A percentile compares a stretch with the other conserved stretches of the same genome.
Conservation (phyloP, 2,888 invertebrate genomes). For the Drosophila atripex region DNA sequence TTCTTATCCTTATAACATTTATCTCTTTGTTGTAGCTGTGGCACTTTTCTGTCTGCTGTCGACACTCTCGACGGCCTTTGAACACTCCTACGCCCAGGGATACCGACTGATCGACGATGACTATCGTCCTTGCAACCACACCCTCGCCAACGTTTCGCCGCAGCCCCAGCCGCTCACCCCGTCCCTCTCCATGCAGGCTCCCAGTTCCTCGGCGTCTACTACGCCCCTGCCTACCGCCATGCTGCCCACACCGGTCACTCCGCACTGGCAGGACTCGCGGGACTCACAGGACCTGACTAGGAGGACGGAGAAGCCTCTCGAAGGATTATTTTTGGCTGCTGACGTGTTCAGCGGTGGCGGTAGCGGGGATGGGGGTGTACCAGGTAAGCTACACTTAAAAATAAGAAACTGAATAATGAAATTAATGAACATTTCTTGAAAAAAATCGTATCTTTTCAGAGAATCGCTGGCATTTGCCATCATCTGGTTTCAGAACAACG, state of each 20-base stretch:
- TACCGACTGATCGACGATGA: constrained; percentile 74
- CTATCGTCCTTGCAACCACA: constrained; percentile 78
- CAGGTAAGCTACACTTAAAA: constrained; percentile 16
- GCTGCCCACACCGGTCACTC: constrained; percentile 46
- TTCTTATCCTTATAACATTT: neutral
- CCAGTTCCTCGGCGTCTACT: neutral
- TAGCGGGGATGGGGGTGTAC: constrained; percentile 30
- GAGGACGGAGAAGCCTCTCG: constrained; percentile 22
- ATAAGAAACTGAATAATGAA: neutral
- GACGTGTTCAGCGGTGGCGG: constrained; percentile 5
- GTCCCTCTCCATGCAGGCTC: constrained; percentile 16
- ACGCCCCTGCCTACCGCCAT: constrained; percentile 37
- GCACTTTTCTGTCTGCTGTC: constrained; percentile 86
- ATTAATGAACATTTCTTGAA: too few relatives aligned
- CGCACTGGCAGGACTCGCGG: constrained; percentile 43
- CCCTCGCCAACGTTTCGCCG: constrained; percentile 65
- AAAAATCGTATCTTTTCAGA: constrained; percentile 27
- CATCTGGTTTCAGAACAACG: constrained; percentile 42
- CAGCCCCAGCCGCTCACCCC: constrained; percentile 38
- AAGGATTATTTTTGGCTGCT: constrained; percentile 13
- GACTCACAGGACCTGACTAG: constrained; percentile 20
- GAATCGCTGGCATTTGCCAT: constrained; percentile 36
- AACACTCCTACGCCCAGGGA: constrained; percentile 84
- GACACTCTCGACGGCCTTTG: constrained; percentile 88
- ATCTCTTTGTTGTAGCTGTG: constrained; percentile 63